phyloP scores from a whole-genome alignment of 2,797 vertebrate species.

The Hypotaenidia philippensis region DNA sequence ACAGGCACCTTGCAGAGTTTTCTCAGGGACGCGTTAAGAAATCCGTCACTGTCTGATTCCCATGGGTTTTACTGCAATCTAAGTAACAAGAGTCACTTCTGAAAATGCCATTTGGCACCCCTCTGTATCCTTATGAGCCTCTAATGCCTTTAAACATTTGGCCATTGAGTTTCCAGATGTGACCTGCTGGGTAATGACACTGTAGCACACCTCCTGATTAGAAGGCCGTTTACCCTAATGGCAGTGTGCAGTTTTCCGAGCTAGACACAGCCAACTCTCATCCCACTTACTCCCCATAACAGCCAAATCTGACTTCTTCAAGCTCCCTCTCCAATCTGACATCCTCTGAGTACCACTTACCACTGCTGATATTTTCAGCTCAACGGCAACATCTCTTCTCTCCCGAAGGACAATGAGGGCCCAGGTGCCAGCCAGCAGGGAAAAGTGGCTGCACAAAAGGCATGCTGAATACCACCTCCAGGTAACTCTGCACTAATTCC shows the following conservation, averaged over 20 bases:
- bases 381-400: not conserved
- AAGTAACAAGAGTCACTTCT: not conserved
- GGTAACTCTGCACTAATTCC: not conserved
- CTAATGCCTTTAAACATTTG: conserved; percentile 37
- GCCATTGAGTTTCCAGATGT: not conserved
- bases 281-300: not conserved
- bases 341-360: not conserved
- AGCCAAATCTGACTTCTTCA: not conserved
- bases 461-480: accelerated
- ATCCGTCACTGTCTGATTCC: not conserved
- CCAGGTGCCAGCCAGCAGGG: not conserved
- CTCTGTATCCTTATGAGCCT: not conserved
- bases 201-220: not conserved
- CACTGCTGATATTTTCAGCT: not conserved
- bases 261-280: not conserved
- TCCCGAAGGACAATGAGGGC: not conserved
- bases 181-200: conserved; percentile 5
- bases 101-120: not conserved
- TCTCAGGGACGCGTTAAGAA: not conserved
- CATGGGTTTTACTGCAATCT: not conserved
- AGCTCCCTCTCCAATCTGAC: not conserved
- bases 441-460: not conserved
- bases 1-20: not conserved
- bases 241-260: not conserved
- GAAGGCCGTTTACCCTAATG: not conserved